Evolutionary conservation across 2,888 invertebrate genomes (phyloP).

Genomic region (Spodoptera littoralis): DNA sequence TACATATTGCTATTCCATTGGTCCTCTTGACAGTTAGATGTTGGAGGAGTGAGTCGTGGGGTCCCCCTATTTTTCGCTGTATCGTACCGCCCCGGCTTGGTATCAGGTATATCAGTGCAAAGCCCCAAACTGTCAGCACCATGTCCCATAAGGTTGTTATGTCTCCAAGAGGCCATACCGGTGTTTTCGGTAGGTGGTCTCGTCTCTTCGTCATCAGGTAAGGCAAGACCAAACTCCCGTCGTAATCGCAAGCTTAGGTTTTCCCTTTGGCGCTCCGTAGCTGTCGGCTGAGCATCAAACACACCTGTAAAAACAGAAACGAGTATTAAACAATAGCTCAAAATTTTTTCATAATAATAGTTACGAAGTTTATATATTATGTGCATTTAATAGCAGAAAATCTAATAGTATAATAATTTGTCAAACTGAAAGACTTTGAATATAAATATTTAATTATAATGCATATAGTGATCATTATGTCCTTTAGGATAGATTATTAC

Average conservation of each 20-base stretch:
- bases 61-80: background rate
- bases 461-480: too few relatives aligned
- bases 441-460: too few relatives aligned
- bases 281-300: conserved; percentile 95
- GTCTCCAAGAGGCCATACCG: conserved; percentile 59
- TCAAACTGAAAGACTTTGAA: too few relatives aligned
- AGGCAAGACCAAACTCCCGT: conserved; percentile 93
- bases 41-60: conserved; percentile 5
- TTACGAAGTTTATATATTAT: background rate
- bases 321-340: conserved; percentile 21
- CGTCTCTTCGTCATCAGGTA: conserved; percentile 91
- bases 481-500: too few relatives aligned
- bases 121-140: conserved; percentile 17
- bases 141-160: conserved; percentile 27
- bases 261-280: conserved; percentile 95
- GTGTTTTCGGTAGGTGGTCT: conserved; percentile 83
- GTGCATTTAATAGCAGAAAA: too few relatives aligned
- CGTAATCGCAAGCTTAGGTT: conserved; percentile 95
- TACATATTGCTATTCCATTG: conserved; percentile 47
- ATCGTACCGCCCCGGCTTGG: conserved; percentile 6
- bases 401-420: too few relatives aligned
- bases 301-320: conserved; percentile 85
- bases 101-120: conserved; percentile 5
- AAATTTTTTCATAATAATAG: conserved; percentile 8
- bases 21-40: conserved; percentile 29